Conservation (phyloP, 53 echinoderm and acorn worm genomes). For the Astropecten irregularis region DNA sequence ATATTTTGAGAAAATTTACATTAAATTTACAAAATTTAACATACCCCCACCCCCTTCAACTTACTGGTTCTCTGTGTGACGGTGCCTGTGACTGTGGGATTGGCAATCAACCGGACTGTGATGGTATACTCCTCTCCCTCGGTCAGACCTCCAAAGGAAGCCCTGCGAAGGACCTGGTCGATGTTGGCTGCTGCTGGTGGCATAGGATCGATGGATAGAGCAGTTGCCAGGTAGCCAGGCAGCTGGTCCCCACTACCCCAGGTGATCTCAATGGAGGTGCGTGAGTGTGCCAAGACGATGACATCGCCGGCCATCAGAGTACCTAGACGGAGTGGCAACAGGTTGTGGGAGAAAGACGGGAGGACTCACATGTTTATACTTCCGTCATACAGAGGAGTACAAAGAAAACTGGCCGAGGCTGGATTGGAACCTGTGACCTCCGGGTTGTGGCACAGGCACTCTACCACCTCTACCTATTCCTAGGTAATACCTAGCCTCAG, state of each 20-base stretch:
- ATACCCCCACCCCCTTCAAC: neutral
- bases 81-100: neutral
- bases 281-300: constrained; percentile 11
- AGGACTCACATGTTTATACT: no score
- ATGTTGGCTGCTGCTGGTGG: neutral
- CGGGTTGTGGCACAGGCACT: no score
- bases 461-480: no score
- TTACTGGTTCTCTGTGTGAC: constrained; percentile 59
- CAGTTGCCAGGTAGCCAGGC: neutral
- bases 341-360: neutral
- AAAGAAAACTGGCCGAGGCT: no score
- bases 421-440: no score
- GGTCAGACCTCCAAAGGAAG: constrained; percentile 41
- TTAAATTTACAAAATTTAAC: no score
- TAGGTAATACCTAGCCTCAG: no score
- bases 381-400: no score
- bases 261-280: constrained; percentile 24
- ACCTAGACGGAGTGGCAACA: neutral
- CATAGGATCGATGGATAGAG: neutral
- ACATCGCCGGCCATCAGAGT: constrained; percentile 1
- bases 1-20: no score
- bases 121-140: constrained; percentile 69
- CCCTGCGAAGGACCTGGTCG: neutral
- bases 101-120: constrained; percentile 23
- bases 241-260: constrained; percentile 42